phyloP scores from a whole-genome alignment of 2,113 vertebrate genomes.

The Alosa alosa region DNA sequence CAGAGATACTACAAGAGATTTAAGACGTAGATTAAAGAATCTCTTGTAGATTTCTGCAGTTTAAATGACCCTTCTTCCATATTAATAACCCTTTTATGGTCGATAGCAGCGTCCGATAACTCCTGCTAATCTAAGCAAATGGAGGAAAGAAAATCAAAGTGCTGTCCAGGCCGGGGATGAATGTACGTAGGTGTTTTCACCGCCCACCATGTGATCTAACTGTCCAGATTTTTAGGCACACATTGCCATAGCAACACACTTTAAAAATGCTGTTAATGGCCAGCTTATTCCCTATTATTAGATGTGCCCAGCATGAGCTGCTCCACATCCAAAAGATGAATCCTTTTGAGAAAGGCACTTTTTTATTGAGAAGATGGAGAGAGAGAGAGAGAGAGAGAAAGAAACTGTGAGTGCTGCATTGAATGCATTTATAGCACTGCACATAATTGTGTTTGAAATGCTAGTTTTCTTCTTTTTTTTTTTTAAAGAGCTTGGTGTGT shows the following conservation, averaged over 20 bases:
- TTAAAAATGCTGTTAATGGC: slow-evolving; percentile 59
- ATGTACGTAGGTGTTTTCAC: slow-evolving; percentile 47
- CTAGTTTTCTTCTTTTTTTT: neutral
- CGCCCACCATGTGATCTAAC: slow-evolving; percentile 46
- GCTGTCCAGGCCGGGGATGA: slow-evolving; percentile 39
- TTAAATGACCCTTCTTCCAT: neutral
- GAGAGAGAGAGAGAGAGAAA: neutral
- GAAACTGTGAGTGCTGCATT: neutral
- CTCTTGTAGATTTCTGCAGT: neutral
- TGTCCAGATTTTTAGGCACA: slow-evolving; percentile 46
- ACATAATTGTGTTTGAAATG: neutral
- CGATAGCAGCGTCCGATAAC: slow-evolving; percentile 40
- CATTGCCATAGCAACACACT: slow-evolving; percentile 60
- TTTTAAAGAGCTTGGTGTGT: neutral
- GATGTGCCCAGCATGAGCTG: slow-evolving; percentile 38
- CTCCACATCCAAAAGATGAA: slow-evolving; percentile 45
- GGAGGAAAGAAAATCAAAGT: neutral
- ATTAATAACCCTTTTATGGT: slow-evolving; percentile 28
- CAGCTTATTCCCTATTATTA: slow-evolving; percentile 62
- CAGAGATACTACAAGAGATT: neutral
- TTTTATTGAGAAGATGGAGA: neutral
- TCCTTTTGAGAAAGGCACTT: slow-evolving; percentile 19
- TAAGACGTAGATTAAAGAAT: neutral
- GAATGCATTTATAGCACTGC: slow-evolving; percentile 8
- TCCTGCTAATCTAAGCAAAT: slow-evolving; percentile 43